Percentiles rank a stretch among this genome's conserved stretches.
Conservation (phyloP, 1,140 invertebrate genomes). For the Lysiphlebus fabarum region DNA sequence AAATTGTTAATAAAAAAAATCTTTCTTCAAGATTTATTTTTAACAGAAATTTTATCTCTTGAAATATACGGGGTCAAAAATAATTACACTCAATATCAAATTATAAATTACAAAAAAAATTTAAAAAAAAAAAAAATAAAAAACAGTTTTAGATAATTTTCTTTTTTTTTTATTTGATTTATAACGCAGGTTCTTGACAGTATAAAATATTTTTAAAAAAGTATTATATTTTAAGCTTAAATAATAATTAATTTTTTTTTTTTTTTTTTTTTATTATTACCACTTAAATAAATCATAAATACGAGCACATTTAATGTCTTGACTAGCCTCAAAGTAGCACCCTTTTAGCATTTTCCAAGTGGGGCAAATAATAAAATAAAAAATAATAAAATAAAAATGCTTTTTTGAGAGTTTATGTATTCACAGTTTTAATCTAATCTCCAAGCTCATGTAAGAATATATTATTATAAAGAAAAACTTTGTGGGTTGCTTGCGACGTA, state of each 20-base stretch:
- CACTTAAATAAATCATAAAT: slow-evolving; percentile 54
- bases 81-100: neutral
- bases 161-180: slow-evolving; percentile 3
- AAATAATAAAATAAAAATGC: neutral
- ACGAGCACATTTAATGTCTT: slow-evolving; percentile 28
- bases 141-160: neutral
- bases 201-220: neutral
- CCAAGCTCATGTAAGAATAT: slow-evolving; percentile 53
- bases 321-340: slow-evolving; percentile 13
- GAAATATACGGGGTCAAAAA: slow-evolving; percentile 1
- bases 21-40: neutral
- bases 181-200: too few species aligned
- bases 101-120: neutral
- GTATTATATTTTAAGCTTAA: neutral
- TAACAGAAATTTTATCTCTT: neutral
- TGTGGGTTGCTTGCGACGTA: slow-evolving; percentile 37
- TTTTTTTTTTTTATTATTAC: slow-evolving; percentile 9
- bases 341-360: slow-evolving; percentile 10
- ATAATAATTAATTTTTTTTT: neutral
- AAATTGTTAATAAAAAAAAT: neutral
- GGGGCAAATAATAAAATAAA: neutral
- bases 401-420: slow-evolving; percentile 40
- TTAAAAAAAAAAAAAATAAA: neutral
- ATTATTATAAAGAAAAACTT: slow-evolving; percentile 50
- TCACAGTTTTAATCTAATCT: slow-evolving; percentile 55